phyloP scores from a whole-genome alignment of 2,113 vertebrate species.

The Sciurus niger region DNA sequence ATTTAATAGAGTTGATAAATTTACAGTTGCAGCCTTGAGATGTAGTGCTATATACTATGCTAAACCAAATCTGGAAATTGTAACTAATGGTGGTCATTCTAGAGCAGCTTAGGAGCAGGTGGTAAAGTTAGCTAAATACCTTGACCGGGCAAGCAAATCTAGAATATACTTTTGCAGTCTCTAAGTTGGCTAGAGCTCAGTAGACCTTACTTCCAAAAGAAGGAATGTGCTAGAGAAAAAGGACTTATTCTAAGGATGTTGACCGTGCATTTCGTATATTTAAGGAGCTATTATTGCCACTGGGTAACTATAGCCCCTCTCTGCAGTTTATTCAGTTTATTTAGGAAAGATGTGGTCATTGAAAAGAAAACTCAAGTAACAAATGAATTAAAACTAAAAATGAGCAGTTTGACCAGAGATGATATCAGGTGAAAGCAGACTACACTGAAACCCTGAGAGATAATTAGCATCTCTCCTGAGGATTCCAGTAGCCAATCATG shows the following conservation, averaged over 20 bases:
- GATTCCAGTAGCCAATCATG: not conserved
- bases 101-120: not conserved
- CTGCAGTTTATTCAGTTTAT: conserved; percentile 42
- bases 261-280: not conserved
- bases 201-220: conserved; percentile 17
- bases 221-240: not conserved
- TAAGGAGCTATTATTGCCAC: not conserved
- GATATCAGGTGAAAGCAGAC: conserved; percentile 32
- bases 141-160: conserved; percentile 48
- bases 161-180: conserved; percentile 13
- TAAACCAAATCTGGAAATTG: conserved; percentile 33
- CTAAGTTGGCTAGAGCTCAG: conserved; percentile 35
- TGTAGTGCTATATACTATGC: not conserved
- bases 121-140: conserved; percentile 15
- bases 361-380: conserved; percentile 24
- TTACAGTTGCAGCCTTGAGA: not conserved
- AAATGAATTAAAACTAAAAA: conserved; percentile 14
- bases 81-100: conserved; percentile 24
- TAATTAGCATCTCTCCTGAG: not conserved
- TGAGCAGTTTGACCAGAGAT: conserved; percentile 23
- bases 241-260: not conserved
- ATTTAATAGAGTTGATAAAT: conserved; percentile 48
- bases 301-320: not conserved
- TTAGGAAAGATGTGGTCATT: conserved; percentile 36
- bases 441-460: conserved; percentile 4